Evolutionary conservation across 2,113 vertebrate species (phyloP), one percentile per base, ranked within the genome.

Genomic region (Nicator chloris): DNA sequence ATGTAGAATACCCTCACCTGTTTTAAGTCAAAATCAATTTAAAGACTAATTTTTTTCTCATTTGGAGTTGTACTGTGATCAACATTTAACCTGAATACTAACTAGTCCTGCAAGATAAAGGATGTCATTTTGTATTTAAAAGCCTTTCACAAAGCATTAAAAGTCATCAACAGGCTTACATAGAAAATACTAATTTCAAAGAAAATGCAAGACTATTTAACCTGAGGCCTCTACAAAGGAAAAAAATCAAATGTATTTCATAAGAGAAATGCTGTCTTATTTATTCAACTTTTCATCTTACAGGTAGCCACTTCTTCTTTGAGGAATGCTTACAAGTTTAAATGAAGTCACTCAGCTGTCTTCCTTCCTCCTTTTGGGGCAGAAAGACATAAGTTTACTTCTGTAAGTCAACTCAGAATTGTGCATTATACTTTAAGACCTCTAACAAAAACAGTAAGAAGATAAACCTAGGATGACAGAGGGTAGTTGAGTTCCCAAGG

Each of bases 41-140:
- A 44, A 73, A 24, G 30, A 69, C 28, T 63, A 33, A n/a, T 3
- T 33, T 51, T 49, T 75, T 72, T 76, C 42, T 90, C 82, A 91
- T 72, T 77, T 73, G n/a, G 23, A 86, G n/a, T 17, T 60, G 39
- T 63, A 77, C 18, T 27, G 30, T 69, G 66, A 84, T 88, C 59
- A 93, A 45, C 35, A 27, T 61, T 82, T 88, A 90, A 73, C 64
- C 59, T 56, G 15, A 63, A 28, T 37, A 33, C 18, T 56, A 69
- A 78, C 57, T 18, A 90, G 40, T 83, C 50, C 68, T 70, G 61
- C 86, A 61, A 68, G 44, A 73, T 20, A 93, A 91, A 77, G 4
- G 15, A 65, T 68, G 69, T 69, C n/a, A 88, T 92, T 81, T 94
- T 83, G 79, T 53, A 93, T 92, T 73, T 72, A 87, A 64, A 93